Base-by-base conservation (phyloP, 2,797 vertebrate species). In the Sciurus carolinensis region DNA sequence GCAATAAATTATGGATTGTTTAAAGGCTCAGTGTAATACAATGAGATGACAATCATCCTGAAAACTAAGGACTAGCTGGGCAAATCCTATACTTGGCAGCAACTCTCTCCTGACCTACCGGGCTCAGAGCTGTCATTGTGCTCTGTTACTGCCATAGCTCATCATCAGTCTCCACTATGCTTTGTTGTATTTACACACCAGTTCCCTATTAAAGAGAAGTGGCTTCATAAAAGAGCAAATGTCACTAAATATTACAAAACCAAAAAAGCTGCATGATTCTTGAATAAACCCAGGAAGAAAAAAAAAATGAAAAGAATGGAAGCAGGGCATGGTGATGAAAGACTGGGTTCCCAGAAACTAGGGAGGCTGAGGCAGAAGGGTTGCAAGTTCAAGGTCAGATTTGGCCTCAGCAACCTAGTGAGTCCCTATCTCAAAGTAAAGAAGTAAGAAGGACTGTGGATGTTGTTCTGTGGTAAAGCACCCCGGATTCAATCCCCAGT, bases 1-100 rank as follows among this genome's bases (percentile, higher is more conserved):
- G 77, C 57, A 95, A 94, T 97, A 97, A 95, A 95, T 97, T 97
- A 97, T 54, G 69, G 73, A 94, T 96, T 97, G 64, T 95, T 95
- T 95, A 85, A 96, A 93, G 91, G 64, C 47, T 95, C 73, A 15
- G 20, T 66, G 50, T 79, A 96, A 96, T 95, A 90, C 95, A 95
- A 62, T 90, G 80, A 95, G 92, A 86, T 96, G 96, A 96, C 94
- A 96, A 80, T 96, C 95, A 95, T 90, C 54, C 87, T 90, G 73
- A 79, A 96, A 97, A 69, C n/a, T 80, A 97, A 96, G 91, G 86
- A 95, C 83, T 95, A 97, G 10, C 87, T 96, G 72, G 71, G 73
- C 50, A 97, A 93, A 96, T 88, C 9, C 81, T 87, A 26, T 47
- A 75, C 66, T 77, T 59, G 52, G 64, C 57, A 82, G n/a, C 67